Percentiles rank a stretch among this genome's conserved stretches.
These are phyloP conservation scores for Pagetopsis macropterus DNA, from an alignment of 2,797 vertebrate species.

Conservation along the genomic window DNA sequence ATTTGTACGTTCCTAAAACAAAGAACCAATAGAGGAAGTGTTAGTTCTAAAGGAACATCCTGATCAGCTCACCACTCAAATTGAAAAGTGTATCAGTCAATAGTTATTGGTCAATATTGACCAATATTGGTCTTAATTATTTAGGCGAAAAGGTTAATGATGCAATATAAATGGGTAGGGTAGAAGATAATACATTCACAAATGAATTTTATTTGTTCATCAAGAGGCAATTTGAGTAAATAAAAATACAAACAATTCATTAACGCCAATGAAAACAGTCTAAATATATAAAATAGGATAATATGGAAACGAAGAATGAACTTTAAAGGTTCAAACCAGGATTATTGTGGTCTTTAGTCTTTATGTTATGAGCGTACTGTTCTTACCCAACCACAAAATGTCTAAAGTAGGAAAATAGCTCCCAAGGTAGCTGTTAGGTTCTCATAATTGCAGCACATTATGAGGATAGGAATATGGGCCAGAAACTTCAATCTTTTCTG, in stretches of 20 bases:
- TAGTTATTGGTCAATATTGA: no score
- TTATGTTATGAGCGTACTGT: constrained; percentile 13
- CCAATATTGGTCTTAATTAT: no score
- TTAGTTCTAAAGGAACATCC: neutral
- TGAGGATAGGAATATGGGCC: no score
- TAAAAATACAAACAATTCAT: neutral
- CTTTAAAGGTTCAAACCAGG: neutral
- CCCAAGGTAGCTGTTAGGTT: constrained; percentile 6
- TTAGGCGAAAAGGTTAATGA: no score
- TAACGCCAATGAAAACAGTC: neutral
- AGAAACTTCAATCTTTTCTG: neutral
- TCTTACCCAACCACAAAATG: constrained; percentile 4
- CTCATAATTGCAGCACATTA: neutral
- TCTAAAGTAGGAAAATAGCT: neutral
- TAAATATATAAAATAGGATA: neutral
- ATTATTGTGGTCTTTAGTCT: neutral
- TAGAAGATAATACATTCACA: neutral
- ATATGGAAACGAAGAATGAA: neutral
- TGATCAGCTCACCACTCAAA: neutral
- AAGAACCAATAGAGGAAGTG: neutral
- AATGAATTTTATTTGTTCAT: neutral
- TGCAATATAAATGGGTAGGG: neutral
- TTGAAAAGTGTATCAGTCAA: no score
- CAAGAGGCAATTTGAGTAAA: constrained; percentile 3
- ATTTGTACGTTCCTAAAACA: neutral